phyloP scores from a whole-genome alignment of 2,797 vertebrate genomes.

The Lithobates sylvaticus region DNA sequence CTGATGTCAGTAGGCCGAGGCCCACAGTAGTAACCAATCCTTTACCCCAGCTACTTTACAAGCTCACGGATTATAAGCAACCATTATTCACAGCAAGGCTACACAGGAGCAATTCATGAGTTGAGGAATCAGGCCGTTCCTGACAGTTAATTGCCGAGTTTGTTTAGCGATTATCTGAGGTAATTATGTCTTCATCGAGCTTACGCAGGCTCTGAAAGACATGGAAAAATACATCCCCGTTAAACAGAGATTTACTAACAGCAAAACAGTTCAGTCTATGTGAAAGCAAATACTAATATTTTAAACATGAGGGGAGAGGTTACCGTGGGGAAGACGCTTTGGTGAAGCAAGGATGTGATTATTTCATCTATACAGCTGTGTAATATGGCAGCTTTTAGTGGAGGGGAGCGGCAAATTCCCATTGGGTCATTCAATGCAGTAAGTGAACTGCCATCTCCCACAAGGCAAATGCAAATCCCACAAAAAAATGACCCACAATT shows the following conservation, averaged over 20 bases:
- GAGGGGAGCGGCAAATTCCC: neutral
- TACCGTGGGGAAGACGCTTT: too few species aligned
- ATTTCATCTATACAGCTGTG: too few species aligned
- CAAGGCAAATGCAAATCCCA: too few species aligned
- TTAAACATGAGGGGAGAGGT: neutral
- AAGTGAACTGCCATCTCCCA: too few species aligned
- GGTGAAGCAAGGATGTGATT: neutral
- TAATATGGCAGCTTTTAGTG: neutral
- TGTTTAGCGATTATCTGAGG: conserved; percentile 31
- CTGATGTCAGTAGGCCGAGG: neutral
- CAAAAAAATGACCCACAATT: too few species aligned
- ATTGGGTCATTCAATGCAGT: neutral
- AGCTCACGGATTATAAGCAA: neutral
- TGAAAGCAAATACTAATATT: neutral
- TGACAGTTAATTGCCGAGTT: conserved; percentile 36
- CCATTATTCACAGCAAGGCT: conserved; percentile 1
- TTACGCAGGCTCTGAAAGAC: conserved; percentile 19
- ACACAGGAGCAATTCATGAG: conserved; percentile 35
- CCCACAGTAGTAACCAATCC: neutral
- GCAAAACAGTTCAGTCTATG: neutral
- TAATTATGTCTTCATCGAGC: conserved; percentile 26
- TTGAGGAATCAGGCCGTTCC: neutral
- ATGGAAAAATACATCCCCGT: neutral
- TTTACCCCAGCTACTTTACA: neutral
- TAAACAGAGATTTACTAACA: conserved; percentile 9